Base-by-base conservation (phyloP, 2,797 vertebrate species). In the Lagorchestes hirsutus region DNA sequence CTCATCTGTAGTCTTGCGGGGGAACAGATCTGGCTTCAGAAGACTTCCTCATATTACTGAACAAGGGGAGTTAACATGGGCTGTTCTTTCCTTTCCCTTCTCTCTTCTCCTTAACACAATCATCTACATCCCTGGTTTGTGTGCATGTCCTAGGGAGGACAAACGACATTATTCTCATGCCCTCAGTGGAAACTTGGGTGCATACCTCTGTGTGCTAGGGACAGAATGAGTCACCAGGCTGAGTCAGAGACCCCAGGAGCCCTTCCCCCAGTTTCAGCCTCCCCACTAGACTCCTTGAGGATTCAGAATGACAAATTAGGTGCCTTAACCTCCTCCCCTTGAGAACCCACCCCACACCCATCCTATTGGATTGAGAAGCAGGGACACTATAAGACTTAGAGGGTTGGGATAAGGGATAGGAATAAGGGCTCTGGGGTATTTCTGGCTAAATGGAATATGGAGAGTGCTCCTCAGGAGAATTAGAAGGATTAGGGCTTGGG, bases 221-320 rank as follows among this genome's bases (percentile, higher is more conserved):
- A 95, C 57, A 10, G 91, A 57, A 91, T 96, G 95, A 97, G 95
- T 97, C 97, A 96, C 24, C n/a, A 90, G 94, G 90, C 95, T 97
- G 97, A 96, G 91, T 97, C 96, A 97, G 97, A 96, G 97, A 96
- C 97, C 95, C 97, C 93, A 62, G 92, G 95, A 97, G 62, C 90
- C 59, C 13, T 34, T 50, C 96, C 92, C 95, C 82, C 55, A 8
- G 14, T 90, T 29, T 93, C 82, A 62, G 28, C 74, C 62, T 93
- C 93, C 90, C 82, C 55, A 54, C 54, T 52, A 67, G n/a, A 58
- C 58, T 46, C 18, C 29, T 28, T 55, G 82, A 57, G 56, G 2
- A 57, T 8, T 56, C 92, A 56, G 27, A 58, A 54, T 90, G 91
- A n/a, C 50, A 58, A 91, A 56, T 29, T 90, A 67, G 14, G 14